Conservation (phyloP, 1,140 invertebrate species). For the Bombus waltoni region DNA sequence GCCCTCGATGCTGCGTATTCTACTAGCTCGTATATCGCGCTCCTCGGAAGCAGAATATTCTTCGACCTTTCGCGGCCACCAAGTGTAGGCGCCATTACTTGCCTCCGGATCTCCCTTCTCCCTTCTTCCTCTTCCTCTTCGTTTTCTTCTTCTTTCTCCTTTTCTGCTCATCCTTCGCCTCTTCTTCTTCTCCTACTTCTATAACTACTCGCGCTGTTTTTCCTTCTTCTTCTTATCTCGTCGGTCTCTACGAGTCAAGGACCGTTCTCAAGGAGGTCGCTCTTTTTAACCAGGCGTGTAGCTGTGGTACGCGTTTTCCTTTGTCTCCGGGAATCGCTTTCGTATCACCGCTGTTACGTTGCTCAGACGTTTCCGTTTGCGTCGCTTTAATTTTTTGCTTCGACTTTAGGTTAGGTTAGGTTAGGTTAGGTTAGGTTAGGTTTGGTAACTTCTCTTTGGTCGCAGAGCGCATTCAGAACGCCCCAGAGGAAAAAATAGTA, state of each 20-base stretch:
- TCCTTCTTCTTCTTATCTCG: conserved; percentile 65
- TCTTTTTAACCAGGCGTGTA: conserved; percentile 69
- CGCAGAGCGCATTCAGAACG: background rate
- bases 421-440: too few species aligned
- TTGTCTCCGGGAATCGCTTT: conserved; percentile 63
- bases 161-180: conserved; percentile 56
- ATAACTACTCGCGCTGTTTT: conserved; percentile 60
- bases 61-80: conserved; percentile 66
- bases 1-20: conserved; percentile 42
- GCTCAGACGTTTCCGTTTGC: conserved; percentile 9
- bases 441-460: background rate
- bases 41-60: conserved; percentile 64
- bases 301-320: conserved; percentile 52
- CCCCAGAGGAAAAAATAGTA: background rate
- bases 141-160: conserved; percentile 48
- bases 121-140: conserved; percentile 35
- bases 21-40: conserved; percentile 36
- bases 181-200: conserved; percentile 68
- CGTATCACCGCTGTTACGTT: conserved; percentile 40
- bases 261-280: conserved; percentile 83
- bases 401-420: background rate
- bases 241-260: conserved; percentile 79
- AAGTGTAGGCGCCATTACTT: conserved; percentile 72
- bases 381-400: background rate
- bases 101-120: conserved; percentile 39